Percentiles rank a stretch among this genome's conserved stretches.
Evolutionary conservation across 2,113 vertebrate genomes (phyloP).

Genomic region (Sphaerodactylus townsendi): DNA sequence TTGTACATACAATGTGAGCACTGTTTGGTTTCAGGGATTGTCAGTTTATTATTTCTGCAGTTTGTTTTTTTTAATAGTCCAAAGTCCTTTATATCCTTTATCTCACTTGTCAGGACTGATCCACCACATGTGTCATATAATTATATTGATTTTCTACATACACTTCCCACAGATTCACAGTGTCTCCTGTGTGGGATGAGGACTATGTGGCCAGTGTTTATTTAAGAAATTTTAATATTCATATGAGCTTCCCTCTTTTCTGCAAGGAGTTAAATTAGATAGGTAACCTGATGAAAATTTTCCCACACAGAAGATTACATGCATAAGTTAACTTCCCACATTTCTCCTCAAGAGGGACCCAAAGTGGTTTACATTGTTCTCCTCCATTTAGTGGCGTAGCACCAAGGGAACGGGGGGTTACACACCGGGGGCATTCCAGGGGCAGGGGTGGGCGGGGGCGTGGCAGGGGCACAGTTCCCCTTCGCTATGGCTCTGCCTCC

Average conservation of each 20-base stretch:
- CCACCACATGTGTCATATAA: not conserved
- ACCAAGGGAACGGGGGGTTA: too few species aligned
- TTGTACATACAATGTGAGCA: not conserved
- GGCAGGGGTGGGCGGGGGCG: too few species aligned
- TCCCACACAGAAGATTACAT: too few species aligned
- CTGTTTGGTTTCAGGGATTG: not conserved
- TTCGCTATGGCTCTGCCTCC: too few species aligned
- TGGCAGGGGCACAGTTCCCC: too few species aligned
- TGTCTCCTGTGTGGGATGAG: accelerated
- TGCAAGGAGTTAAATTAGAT: too few species aligned
- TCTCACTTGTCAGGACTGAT: not conserved
- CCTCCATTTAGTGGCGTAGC: too few species aligned
- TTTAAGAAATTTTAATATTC: not conserved
- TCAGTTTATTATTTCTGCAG: not conserved
- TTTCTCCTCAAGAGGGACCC: too few species aligned
- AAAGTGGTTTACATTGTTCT: too few species aligned
- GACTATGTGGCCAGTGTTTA: not conserved
- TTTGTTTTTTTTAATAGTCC: not conserved
- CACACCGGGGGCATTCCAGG: too few species aligned
- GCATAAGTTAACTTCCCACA: too few species aligned
- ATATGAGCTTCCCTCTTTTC: not conserved
- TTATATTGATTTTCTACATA: not conserved
- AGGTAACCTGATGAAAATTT: not conserved
- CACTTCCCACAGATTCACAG: accelerated
- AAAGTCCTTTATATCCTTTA: not conserved